Base-by-base conservation (phyloP, 2,113 vertebrate genomes). In the Brachirus orientalis region DNA sequence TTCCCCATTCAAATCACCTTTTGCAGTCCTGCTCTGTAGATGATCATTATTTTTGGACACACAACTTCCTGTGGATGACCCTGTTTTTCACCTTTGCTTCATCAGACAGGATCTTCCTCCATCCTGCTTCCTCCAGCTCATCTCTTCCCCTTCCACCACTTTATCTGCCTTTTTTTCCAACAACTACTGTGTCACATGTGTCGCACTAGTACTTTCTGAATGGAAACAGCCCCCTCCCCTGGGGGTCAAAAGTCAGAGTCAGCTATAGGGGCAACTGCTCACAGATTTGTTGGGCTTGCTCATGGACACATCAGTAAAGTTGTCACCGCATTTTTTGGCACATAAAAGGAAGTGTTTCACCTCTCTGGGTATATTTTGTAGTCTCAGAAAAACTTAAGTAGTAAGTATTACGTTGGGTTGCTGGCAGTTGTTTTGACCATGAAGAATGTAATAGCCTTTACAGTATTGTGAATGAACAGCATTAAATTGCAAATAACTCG, bases 111-210 rank as follows among this genome's bases (percentile, higher is more conserved):
- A 10, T 52, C 33, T 56, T 41, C 16, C 69, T 56, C 46, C 46
- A 66, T 67, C 71, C 63, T 48, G 56, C 35, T 59, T 65, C 47
- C 54, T 53, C 17, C 52, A 43, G 10, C 60, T 64, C 69, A 4
- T 28, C 28, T 4, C 28, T 36, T 72, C 22, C 40, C 45, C 52
- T 66, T 40, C 36, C n/a, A 36, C 6, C 48, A 8, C 5, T 9
- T 18, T 17, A 5, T 41, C 18, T 10, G 36, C 46, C 10, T 52
- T 33, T 53, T 22, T 11, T 28, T n/a, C 28, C 28, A 3, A 28
- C 28, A 28, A 28, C 28, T 28, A 28, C 28, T 28, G 2, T 28
- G 28, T 28, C 28, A 28, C 28, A 28, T 28, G 3, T 28, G 28
- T 28, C 28, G 3, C 28, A 28, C 28, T 6, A 28, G 3, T 28